phyloP scores from a whole-genome alignment of 2,888 invertebrate species.

The Xestobium rufovillosum region DNA sequence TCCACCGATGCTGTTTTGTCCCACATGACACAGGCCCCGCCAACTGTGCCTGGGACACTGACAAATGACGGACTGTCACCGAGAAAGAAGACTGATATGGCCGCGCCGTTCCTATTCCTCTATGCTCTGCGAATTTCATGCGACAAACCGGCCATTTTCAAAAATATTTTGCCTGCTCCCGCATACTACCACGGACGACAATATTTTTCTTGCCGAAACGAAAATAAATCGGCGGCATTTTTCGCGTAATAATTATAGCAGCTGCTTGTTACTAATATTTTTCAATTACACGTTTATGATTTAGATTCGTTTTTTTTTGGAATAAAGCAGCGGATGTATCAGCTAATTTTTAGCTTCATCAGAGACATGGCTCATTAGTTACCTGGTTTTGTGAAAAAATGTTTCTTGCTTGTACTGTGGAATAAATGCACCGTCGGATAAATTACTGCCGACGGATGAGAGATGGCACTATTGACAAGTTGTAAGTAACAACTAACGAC shows the following conservation, averaged over 20 bases:
- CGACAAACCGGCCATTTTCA: slow-evolving; percentile 41
- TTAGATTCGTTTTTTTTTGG: slow-evolving; percentile 31
- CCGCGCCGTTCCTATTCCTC: slow-evolving; percentile 42
- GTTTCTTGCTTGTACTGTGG: no score
- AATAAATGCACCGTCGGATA: no score
- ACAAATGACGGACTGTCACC: slow-evolving; percentile 49
- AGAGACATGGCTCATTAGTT: no score
- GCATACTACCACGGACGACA: slow-evolving; percentile 36
- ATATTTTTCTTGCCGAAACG: slow-evolving; percentile 34
- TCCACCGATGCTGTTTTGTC: slow-evolving; percentile 44
- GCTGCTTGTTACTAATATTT: slow-evolving; percentile 38
- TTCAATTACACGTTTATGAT: slow-evolving; percentile 38
- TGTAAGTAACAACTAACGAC: no score
- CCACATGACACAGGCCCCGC: slow-evolving; percentile 44
- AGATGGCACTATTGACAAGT: no score
- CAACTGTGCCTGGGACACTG: slow-evolving; percentile 46
- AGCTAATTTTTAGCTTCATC: no score
- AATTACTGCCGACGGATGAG: no score
- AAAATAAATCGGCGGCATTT: slow-evolving; percentile 40
- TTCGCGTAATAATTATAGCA: slow-evolving; percentile 41
- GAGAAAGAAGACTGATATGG: slow-evolving; percentile 49
- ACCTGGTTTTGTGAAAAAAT: no score
- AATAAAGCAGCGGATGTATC: no score
- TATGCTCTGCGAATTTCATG: slow-evolving; percentile 39
- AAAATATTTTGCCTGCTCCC: slow-evolving; percentile 32